Conservation (phyloP, 2,797 vertebrate genomes). For the Kryptolebias ocellatus region DNA sequence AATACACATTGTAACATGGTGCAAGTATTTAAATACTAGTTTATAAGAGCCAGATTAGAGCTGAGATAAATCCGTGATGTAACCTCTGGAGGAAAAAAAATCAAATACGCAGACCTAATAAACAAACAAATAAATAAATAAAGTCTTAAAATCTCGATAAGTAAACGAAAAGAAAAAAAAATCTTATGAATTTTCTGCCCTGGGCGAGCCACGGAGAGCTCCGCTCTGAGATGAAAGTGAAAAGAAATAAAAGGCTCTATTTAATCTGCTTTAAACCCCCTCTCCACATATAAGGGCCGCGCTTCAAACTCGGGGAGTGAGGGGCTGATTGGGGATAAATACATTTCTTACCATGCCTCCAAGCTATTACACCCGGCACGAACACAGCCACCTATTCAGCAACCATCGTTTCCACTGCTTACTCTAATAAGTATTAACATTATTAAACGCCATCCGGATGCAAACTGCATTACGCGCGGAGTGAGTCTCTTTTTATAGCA, state of each 20-base stretch:
- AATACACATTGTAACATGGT: constrained; percentile 35
- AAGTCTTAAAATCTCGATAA: constrained; percentile 83
- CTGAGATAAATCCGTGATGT: constrained; percentile 70
- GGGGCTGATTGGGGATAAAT: constrained; percentile 96
- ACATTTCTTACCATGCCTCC: constrained; percentile 93
- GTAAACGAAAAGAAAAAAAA: constrained; percentile 71
- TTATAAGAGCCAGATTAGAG: constrained; percentile 69
- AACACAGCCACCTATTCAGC: constrained; percentile 93
- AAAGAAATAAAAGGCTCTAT: constrained; percentile 98
- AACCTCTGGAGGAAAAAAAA: constrained; percentile 57
- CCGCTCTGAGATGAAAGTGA: constrained; percentile 99
- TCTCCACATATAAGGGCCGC: constrained; percentile 93
- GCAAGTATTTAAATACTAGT: constrained; percentile 46
- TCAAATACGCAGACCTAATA: constrained; percentile 72
- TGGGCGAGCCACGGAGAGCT: constrained; percentile 91
- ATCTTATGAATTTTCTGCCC: constrained; percentile 91
- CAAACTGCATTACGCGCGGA: constrained; percentile 85
- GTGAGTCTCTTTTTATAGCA: constrained; percentile 87
- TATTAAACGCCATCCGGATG: constrained; percentile 92
- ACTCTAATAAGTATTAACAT: constrained; percentile 98
- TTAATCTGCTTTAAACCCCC: constrained; percentile 99
- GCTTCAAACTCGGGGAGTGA: constrained; percentile 92
- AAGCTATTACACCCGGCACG: constrained; percentile 94
- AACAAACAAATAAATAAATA: constrained; percentile 85
- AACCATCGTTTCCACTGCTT: constrained; percentile 91